Evolutionary conservation across 2,113 vertebrate species (phyloP).

Genomic region (Platysteira castanea): DNA sequence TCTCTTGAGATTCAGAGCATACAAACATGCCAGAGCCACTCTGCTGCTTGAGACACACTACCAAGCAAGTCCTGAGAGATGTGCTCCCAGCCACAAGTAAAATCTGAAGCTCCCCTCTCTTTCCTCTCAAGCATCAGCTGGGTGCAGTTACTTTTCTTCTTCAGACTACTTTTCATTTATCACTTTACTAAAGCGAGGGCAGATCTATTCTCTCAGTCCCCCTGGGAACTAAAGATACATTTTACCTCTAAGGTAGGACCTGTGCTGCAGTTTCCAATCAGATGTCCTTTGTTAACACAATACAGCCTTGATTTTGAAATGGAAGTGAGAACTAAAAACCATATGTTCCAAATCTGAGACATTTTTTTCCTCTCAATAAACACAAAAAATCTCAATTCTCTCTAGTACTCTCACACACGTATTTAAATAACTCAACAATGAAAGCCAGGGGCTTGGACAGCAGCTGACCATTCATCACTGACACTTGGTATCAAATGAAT

Average conservation of each 20-base stretch:
- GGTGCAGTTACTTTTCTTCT: not conserved
- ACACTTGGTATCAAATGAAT: constrained; percentile 26
- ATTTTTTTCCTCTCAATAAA: constrained; percentile 9
- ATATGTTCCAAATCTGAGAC: not conserved
- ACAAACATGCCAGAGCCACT: not conserved
- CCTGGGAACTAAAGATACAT: not conserved
- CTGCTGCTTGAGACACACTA: not conserved
- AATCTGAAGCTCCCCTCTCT: not conserved
- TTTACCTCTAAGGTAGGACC: not conserved
- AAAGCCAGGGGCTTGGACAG: constrained; percentile 36
- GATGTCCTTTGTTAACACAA: not conserved
- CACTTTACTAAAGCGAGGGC: not conserved
- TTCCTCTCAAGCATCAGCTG: not conserved
- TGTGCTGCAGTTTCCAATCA: not conserved
- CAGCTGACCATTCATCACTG: constrained; percentile 30
- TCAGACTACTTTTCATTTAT: not conserved
- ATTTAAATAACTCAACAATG: constrained; percentile 38
- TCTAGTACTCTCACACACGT: not conserved
- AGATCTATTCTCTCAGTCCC: not conserved
- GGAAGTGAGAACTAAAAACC: not conserved
- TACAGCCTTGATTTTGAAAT: not conserved
- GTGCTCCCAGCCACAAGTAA: not conserved
- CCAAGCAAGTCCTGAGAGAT: not conserved
- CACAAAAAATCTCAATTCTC: constrained; percentile 2
- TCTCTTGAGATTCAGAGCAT: not conserved